Base-by-base conservation (phyloP, 2,888 invertebrate genomes). In the Lacanobia wlatinum region DNA sequence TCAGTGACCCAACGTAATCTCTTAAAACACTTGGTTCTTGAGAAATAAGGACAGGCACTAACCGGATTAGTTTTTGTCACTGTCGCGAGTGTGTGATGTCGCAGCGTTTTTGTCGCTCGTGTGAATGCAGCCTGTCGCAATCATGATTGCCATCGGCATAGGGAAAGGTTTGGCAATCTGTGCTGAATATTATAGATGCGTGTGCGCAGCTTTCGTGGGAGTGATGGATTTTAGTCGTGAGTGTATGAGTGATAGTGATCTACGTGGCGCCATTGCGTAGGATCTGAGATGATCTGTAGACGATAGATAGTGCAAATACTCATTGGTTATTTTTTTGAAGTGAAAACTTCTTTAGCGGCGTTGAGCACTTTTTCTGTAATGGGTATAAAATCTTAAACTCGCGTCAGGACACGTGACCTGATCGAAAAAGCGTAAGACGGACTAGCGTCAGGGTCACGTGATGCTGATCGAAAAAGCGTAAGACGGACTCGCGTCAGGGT, bases 41-140 rank as follows among this genome's bases (percentile, higher is more conserved):
- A 52, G 78, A 84, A 84, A 84, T 84, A 84, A 80, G 73, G 78
- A 71, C 78, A 75, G 59, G 46, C 46, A 10, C 60, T 82, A 82
- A 82, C 78, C 73, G 74, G 80, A 80, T 77, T 81, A 84, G 38
- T 83, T 85, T 80, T 85, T 82, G 74, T 74, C 65, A 73, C 21
- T 64, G 64, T 59, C 71, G 21, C 53, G 62, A 63, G 71, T 74
- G 64, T 71, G 68, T 52, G 80, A 72, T 74, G 78, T 83, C 72
- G 76, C 82, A 52, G 65, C 43, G 28, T 59, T 86, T 87, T 84
- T 87, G 84, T 86, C 79, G 76, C 63, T 34, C 84, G 80, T 84
- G 87, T 83, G 87, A 84, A 87, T 69, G 80, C 63, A 73, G 69
- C 74, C 79, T 87, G 75, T 78, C 84, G 87, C 69, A 87, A 87